Conservation (phyloP, 1,140 invertebrate genomes). For the Leptoteleia sp. region DNA sequence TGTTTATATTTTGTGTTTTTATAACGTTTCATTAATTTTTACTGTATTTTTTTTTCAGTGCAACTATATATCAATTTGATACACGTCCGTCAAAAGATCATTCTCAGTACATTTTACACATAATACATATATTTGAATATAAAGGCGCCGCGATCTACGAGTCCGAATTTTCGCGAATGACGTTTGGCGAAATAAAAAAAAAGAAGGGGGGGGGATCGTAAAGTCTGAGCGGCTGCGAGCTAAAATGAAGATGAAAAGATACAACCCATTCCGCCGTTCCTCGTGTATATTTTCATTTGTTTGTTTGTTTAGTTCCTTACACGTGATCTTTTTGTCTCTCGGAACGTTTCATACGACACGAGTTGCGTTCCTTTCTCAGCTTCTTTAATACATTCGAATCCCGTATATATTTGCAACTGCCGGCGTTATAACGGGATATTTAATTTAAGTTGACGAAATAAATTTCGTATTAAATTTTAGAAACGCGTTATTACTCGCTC, state of each 20-base stretch:
- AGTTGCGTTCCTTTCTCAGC: not conserved
- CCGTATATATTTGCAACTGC: not conserved
- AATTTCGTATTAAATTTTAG: conserved; percentile 13
- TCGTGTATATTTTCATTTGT: not conserved
- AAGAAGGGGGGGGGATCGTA: too few relatives aligned
- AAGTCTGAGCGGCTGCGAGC: conserved; percentile 8
- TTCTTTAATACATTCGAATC: not conserved
- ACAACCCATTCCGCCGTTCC: not conserved
- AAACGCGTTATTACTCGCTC: conserved; percentile 1
- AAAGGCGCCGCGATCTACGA: conserved; percentile 16
- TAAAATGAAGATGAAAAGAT: conserved; percentile 24
- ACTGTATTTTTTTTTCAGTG: too few relatives aligned
- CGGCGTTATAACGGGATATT: conserved; percentile 1
- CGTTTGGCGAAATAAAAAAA: conserved; percentile 40
- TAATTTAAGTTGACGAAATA: not conserved
- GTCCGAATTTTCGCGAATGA: conserved; percentile 7
- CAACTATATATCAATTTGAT: too few relatives aligned
- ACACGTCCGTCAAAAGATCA: too few relatives aligned
- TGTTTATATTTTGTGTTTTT: too few relatives aligned
- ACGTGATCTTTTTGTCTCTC: too few relatives aligned
- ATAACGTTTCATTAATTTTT: too few relatives aligned
- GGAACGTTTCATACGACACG: too few relatives aligned
- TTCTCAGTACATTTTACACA: too few relatives aligned
- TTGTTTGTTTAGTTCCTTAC: not conserved
- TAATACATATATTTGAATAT: too few relatives aligned